A percentile compares a stretch with the other conserved stretches of the same genome.
phyloP scores from a whole-genome alignment of 2,888 invertebrate species.

The Strigamia crassipes region DNA sequence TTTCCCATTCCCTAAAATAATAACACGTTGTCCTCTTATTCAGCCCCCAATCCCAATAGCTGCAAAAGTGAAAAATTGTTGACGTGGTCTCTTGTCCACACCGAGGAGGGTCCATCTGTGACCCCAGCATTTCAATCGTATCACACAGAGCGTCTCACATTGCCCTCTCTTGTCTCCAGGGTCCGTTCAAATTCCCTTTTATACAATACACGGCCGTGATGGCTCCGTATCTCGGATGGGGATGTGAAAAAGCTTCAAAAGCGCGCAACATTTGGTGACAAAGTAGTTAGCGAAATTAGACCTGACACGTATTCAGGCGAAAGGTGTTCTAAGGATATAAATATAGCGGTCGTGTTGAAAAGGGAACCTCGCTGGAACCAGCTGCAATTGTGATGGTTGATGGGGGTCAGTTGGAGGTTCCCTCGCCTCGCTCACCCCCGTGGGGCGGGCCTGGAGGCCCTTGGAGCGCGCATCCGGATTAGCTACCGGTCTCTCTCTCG shows the following conservation, averaged over 20 bases:
- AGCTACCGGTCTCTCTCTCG: background rate
- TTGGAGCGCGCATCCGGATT: slow-evolving; percentile 23
- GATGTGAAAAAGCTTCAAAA: background rate
- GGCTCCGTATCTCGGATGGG: background rate
- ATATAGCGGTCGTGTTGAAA: background rate
- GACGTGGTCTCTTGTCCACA: background rate
- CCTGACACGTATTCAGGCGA: background rate
- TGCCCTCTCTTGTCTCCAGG: background rate
- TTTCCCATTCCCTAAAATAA: background rate
- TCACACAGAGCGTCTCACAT: slow-evolving; percentile 13
- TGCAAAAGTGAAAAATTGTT: background rate
- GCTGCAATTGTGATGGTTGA: background rate
- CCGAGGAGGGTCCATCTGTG: background rate
- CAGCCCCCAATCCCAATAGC: background rate
- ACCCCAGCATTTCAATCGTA: slow-evolving; percentile 19
- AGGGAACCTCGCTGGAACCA: background rate
- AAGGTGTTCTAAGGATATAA: background rate
- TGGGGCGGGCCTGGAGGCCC: slow-evolving; percentile 6
- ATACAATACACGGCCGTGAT: background rate
- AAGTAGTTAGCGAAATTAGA: slow-evolving; percentile 7
- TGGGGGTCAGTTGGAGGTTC: background rate
- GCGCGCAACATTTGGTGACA: slow-evolving; percentile 4
- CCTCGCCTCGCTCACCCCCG: background rate
- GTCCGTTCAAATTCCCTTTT: background rate
- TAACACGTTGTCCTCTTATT: background rate